A percentile compares a stretch with the other conserved stretches of the same genome.
Conservation (phyloP, 1,140 invertebrate genomes). For the Ceratosolen solmsi region DNA sequence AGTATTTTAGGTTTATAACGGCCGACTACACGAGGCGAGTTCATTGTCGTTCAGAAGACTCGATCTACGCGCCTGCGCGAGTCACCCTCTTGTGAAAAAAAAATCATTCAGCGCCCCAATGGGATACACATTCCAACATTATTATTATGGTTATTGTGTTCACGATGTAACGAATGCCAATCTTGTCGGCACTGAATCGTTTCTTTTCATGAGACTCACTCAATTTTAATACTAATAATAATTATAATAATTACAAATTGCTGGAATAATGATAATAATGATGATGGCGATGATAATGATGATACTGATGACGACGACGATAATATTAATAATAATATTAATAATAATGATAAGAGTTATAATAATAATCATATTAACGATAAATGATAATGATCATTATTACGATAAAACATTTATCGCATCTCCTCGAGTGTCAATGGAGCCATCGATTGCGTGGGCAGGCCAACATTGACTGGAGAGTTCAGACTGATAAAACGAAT, state of each 20-base stretch:
- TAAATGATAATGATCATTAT: conserved; percentile 28
- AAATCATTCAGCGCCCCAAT: conserved; percentile 13
- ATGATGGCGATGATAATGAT: not conserved
- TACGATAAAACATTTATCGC: conserved; percentile 39
- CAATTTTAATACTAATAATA: conserved; percentile 14
- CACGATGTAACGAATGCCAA: not conserved
- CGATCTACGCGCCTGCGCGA: not conserved
- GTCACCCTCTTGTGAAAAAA: conserved; percentile 8
- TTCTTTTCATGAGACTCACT: conserved; percentile 5
- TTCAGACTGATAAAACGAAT: conserved; percentile 72
- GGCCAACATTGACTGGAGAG: conserved; percentile 66
- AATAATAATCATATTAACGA: conserved; percentile 10
- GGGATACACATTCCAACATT: conserved; percentile 20
- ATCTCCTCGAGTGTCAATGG: conserved; percentile 57
- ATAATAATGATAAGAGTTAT: conserved; percentile 18
- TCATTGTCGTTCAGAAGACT: not conserved
- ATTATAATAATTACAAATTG: conserved; percentile 18
- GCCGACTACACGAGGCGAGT: not conserved
- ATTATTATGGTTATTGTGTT: not conserved
- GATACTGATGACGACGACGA: not conserved
- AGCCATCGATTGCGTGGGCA: conserved; percentile 1
- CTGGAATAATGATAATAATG: conserved; percentile 17
- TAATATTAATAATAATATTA: not conserved
- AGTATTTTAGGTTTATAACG: conserved; percentile 13
- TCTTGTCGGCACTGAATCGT: conserved; percentile 11